Percentiles rank a stretch among this genome's conserved stretches.
Evolutionary conservation across 2,797 vertebrate species (phyloP).

Genomic region (Hippoglossus hippoglossus): DNA sequence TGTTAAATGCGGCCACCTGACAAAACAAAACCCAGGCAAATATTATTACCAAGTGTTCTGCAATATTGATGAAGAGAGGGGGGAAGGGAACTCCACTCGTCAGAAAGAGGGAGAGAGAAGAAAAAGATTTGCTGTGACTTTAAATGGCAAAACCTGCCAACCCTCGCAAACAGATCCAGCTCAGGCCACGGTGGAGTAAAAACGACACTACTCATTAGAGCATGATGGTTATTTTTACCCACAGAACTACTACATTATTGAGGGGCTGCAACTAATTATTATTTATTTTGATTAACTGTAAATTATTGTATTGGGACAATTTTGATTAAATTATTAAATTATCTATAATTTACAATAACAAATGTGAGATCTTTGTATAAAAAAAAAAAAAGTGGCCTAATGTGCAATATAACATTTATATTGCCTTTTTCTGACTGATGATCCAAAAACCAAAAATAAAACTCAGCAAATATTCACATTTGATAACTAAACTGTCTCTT

Average conservation of each 20-base stretch:
- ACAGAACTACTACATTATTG: not conserved
- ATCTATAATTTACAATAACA: not conserved
- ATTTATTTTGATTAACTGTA: not conserved
- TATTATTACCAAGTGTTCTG: constrained; percentile 74
- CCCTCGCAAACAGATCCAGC: constrained; percentile 33
- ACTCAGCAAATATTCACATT: not conserved
- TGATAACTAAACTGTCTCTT: not conserved
- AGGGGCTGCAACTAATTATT: not conserved
- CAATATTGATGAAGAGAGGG: constrained; percentile 75
- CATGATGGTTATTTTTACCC: constrained; percentile 21
- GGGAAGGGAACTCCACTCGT: constrained; percentile 56
- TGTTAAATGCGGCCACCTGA: constrained; percentile 72
- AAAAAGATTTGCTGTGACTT: constrained; percentile 55
- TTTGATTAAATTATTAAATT: not conserved
- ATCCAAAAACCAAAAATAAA: not conserved
- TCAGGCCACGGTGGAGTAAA: constrained; percentile 34
- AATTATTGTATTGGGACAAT: not conserved
- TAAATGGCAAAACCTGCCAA: constrained; percentile 41
- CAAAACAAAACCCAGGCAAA: constrained; percentile 77
- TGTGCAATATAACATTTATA: not conserved
- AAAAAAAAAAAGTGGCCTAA: not conserved
- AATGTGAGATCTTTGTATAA: not conserved
- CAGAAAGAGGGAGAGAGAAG: constrained; percentile 18
- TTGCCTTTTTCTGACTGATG: not conserved
- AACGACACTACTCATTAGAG: constrained; percentile 34